phyloP scores from a whole-genome alignment of 2,113 vertebrate species.

The Periophthalmus modestus region DNA sequence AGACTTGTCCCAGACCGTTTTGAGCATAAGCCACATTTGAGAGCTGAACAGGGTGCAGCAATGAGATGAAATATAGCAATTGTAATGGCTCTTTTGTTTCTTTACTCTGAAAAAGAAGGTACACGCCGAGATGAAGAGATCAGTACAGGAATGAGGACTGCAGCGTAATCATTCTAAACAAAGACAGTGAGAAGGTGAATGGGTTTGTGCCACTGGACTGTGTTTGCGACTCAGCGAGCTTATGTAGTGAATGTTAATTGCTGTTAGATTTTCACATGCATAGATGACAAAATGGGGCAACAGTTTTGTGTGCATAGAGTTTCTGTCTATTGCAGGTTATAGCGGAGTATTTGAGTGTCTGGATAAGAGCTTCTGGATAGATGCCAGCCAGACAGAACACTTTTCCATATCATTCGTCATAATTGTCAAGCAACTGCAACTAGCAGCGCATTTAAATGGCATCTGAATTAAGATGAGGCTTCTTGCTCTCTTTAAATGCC shows the following conservation, averaged over 20 bases:
- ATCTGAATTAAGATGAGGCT: conserved; percentile 1
- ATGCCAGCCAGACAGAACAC: background rate
- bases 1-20: conserved; percentile 41
- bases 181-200: conserved; percentile 10
- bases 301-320: background rate
- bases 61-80: conserved; percentile 38
- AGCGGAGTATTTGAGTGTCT: background rate
- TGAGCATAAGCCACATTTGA: conserved; percentile 34
- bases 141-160: conserved; percentile 27
- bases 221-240: background rate
- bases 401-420: conserved; percentile 2
- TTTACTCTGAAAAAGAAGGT: conserved; percentile 27
- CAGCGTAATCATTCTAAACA: conserved; percentile 25
- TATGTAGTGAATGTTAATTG: background rate
- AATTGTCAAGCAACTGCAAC: background rate
- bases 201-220: background rate
- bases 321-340: background rate
- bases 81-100: conserved; percentile 51
- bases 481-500: background rate
- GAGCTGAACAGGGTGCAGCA: conserved; percentile 45
- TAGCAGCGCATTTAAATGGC: background rate
- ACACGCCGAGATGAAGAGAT: conserved; percentile 30
- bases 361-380: conserved; percentile 4
- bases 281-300: conserved; percentile 13
- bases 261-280: background rate